Evolutionary conservation across 1,140 invertebrate species (phyloP).

Genomic region (Dendrolimus punctatus): DNA sequence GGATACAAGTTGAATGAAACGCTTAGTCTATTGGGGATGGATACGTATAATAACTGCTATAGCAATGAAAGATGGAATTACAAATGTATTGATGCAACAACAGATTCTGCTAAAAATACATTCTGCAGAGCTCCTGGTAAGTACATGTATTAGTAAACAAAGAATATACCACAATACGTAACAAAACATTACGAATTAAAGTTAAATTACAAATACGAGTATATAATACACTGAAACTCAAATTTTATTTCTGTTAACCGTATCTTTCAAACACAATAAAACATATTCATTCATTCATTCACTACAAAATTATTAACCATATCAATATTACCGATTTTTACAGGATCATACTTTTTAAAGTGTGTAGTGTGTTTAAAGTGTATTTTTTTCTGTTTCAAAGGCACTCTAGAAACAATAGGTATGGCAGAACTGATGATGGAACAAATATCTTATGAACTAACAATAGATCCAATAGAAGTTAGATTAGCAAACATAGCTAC

Average conservation of each 20-base stretch:
- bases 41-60: slow-evolving; percentile 18
- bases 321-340: too few species aligned
- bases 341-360: neutral
- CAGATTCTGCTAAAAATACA: slow-evolving; percentile 55
- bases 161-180: neutral
- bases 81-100: slow-evolving; percentile 28
- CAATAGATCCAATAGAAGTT: slow-evolving; percentile 80
- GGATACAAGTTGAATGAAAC: slow-evolving; percentile 73
- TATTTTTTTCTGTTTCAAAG: slow-evolving; percentile 46
- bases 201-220: too few species aligned
- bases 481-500: slow-evolving; percentile 75
- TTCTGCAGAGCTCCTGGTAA: slow-evolving; percentile 65
- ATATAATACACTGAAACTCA: too few species aligned
- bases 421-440: slow-evolving; percentile 88
- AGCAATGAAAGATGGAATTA: slow-evolving; percentile 17
- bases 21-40: slow-evolving; percentile 2
- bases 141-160: slow-evolving; percentile 66
- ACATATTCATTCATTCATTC: too few species aligned
- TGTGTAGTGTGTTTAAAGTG: neutral
- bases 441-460: slow-evolving; percentile 79
- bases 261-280: too few species aligned
- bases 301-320: too few species aligned
- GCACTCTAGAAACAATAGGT: slow-evolving; percentile 76
- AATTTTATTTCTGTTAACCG: too few species aligned
- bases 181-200: neutral